phyloP scores from a whole-genome alignment of 1,140 invertebrate species.

The Cherax quadricarinatus region DNA sequence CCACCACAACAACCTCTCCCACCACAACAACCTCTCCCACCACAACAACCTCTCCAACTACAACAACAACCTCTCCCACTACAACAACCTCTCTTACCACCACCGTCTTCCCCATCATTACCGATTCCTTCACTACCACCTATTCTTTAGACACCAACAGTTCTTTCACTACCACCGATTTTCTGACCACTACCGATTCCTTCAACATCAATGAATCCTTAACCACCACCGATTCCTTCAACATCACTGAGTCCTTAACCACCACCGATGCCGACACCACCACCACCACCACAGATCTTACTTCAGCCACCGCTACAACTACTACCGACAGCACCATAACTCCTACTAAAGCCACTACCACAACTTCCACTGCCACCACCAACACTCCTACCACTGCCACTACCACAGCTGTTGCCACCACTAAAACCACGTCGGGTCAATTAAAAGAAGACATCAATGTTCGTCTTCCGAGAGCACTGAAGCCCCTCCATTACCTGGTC shows the following conservation, averaged over 20 bases:
- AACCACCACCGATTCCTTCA: no score
- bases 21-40: no score
- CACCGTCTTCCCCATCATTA: not conserved
- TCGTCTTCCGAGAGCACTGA: slow-evolving; percentile 72
- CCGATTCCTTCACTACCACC: not conserved
- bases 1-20: no score
- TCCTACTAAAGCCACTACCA: not conserved
- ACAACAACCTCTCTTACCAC: not conserved
- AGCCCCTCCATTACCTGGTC: slow-evolving; percentile 81
- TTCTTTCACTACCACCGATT: no score
- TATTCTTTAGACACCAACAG: no score
- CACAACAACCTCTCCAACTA: not conserved
- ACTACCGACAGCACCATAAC: not conserved
- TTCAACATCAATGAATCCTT: no score
- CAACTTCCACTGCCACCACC: slow-evolving; percentile 72
- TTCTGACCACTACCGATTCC: no score
- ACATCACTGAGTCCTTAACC: no score
- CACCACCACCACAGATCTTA: no score
- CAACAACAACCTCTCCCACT: no score
- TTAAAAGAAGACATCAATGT: slow-evolving; percentile 18
- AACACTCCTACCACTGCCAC: not conserved
- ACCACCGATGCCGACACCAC: no score
- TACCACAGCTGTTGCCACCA: not conserved
- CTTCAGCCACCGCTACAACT: not conserved
- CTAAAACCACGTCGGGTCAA: slow-evolving; percentile 79